Evolutionary conservation across 2,888 invertebrate species (phyloP), one percentile per base, ranked within the genome.

Genomic region (Ochropleura leucogaster): DNA sequence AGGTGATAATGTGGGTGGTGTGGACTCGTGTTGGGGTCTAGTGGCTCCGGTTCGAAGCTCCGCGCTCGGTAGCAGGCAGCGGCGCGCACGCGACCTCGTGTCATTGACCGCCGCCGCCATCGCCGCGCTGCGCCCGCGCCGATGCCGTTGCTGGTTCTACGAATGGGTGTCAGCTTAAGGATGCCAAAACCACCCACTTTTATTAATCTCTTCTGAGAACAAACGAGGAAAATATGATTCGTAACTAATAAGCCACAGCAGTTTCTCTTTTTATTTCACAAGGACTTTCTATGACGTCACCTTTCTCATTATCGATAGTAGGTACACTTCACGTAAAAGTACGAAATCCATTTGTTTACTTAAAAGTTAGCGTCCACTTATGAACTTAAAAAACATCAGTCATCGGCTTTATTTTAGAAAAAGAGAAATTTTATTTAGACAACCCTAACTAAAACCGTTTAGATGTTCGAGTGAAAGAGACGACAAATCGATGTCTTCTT

Each of bases 61-160:
- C 87, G 44, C 62, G 62, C 62, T 62, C 62, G 84, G 91, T 86
- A 90, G 89, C 87, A 85, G 83, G 87, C 86, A 78, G 80, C 79
- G 86, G 81, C 85, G 87, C 92, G 94, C 95, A 94, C 94, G 95
- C 94, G 95, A 94, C 95, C 93, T 90, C 91, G 92, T 92, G 95
- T 95, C 95, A 91, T 92, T 95, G 95, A 95, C 95, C 95, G 91
- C 89, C 84, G 83, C 53, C 82, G 83, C 60, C 79, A 64, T 64
- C 77, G 83, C 79, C 70, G 86, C 78, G 84, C 85, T 85, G 90
- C 89, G 90, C 88, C 88, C 86, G 88, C 88, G 86, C 84, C 85
- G 84, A 80, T 89, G 90, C 92, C 90, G 91, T 90, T 91, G 90
- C 89, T 86, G 78, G 88, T 89, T 84, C 88, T 89, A 89, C 86